Evolutionary conservation across 2,113 vertebrate species (phyloP).

Genomic region (Esox niger): DNA sequence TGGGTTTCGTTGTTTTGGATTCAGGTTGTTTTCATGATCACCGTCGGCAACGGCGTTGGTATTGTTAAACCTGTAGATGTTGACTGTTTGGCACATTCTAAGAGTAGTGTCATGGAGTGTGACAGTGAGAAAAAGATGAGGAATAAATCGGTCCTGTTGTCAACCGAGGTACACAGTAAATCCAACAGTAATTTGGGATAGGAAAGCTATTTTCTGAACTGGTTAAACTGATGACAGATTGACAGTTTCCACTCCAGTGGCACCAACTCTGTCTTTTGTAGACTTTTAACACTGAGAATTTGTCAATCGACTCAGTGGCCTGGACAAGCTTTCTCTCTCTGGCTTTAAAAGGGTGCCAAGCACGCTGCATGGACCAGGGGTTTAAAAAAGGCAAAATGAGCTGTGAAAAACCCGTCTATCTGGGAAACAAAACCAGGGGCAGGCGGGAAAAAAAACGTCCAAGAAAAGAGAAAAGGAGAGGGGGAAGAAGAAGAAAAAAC

Average conservation of each 20-base stretch:
- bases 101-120: too few species aligned
- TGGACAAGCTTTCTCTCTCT: constrained; percentile 68
- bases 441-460: constrained; percentile 54
- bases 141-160: background rate
- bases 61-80: too few species aligned
- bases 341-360: constrained; percentile 69
- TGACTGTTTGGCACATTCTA: too few species aligned
- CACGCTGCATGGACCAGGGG: constrained; percentile 57
- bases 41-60: too few species aligned
- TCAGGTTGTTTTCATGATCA: too few species aligned
- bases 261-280: constrained; percentile 60
- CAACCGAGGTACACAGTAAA: background rate
- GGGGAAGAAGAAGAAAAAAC: constrained; percentile 7
- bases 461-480: constrained; percentile 38
- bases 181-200: background rate
- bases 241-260: constrained; percentile 44
- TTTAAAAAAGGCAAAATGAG: constrained; percentile 67
- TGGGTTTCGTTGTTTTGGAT: too few species aligned
- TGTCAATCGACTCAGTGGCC: constrained; percentile 75
- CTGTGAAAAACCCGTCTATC: constrained; percentile 53
- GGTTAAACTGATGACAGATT: constrained; percentile 56
- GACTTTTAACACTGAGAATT: constrained; percentile 66
- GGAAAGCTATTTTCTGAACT: background rate
- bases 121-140: too few species aligned
- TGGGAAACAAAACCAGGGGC: constrained; percentile 69